Conservation (phyloP, 2,797 vertebrate species). For the Carapus acus region DNA sequence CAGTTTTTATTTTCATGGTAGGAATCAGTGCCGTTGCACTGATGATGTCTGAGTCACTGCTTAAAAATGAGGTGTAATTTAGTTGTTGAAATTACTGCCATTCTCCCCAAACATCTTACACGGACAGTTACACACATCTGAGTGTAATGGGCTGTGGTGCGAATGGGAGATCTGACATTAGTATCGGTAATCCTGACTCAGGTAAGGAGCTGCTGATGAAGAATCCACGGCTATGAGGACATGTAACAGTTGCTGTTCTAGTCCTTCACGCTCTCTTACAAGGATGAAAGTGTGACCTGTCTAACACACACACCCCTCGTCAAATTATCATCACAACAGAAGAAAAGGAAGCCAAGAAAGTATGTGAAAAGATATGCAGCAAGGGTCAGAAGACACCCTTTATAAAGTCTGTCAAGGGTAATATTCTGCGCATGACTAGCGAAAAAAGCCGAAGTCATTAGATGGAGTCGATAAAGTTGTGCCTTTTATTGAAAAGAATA, state of each 20-base stretch:
- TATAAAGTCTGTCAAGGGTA: too few relatives aligned
- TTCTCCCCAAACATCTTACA: slow-evolving; percentile 56
- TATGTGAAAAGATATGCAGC: too few relatives aligned
- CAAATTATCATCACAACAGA: too few relatives aligned
- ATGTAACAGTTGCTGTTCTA: not conserved
- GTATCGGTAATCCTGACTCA: slow-evolving; percentile 6
- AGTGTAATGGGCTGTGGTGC: slow-evolving; percentile 23
- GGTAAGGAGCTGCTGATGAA: slow-evolving; percentile 10
- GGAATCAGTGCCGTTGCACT: not conserved
- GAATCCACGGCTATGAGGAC: not conserved
- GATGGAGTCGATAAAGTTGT: too few relatives aligned
- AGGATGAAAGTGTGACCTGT: not conserved
- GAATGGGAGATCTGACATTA: slow-evolving; percentile 20
- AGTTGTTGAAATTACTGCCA: slow-evolving; percentile 47
- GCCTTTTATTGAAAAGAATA: too few relatives aligned
- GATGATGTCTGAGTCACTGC: slow-evolving; percentile 14
- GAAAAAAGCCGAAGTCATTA: too few relatives aligned
- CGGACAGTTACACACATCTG: slow-evolving; percentile 38
- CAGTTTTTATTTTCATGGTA: too few relatives aligned
- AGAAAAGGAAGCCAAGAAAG: too few relatives aligned
- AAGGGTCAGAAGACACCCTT: too few relatives aligned
- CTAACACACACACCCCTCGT: not conserved
- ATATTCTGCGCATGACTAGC: too few relatives aligned
- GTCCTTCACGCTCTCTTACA: not conserved
- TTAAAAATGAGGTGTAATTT: slow-evolving; percentile 47